Base-by-base conservation (phyloP, 2,797 vertebrate genomes). In the Coccyzus lansbergi region DNA sequence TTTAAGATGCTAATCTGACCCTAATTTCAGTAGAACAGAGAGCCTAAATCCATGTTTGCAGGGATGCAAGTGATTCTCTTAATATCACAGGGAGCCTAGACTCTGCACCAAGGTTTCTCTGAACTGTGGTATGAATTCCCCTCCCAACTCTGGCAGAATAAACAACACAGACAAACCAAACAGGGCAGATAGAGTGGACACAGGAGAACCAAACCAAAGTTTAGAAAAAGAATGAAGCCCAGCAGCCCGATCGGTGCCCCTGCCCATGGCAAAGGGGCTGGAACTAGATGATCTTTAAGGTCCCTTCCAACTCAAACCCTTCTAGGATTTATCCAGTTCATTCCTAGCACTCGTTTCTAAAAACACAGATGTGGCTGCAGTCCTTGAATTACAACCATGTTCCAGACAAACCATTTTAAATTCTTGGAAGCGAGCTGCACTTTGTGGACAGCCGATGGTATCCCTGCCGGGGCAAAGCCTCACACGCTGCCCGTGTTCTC, bases 51-150 rank as follows among this genome's bases (percentile, higher is more conserved):
- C 42, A 16, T 2, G 21, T 53, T 65, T 63, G n/a, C 29, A 60
- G 58, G 51, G 40, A 87, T 29, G 36, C 15, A 3, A 3, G 14
- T 1, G 4, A 46, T 7, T 62, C 17, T 63, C 24, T 4, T 28
- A 58, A 14, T 22, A 34, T 22, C 70, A 31, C 0, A 67, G 0
- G 0, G 33, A 83, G 10, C 21, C 44, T 14, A 12, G 10, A 51
- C 25, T 1, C 34, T 9, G 56, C 63, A 62, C 14, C 3, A 44
- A 24, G 29, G 31, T 22, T 81, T 53, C 72, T 33, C 58, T 44
- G 22, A 51, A 68, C 7, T 0, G 60, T 0, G 29, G 31, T 40
- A 29, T 15, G 31, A 83, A 64, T 8, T 9, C 20, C 56, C 49
- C 56, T 85, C 60, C 26, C 68, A 68, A 8, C 15, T 89, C 21